Base-by-base conservation (phyloP, 2,888 invertebrate species). In the Caenorhabditis uteleia region DNA sequence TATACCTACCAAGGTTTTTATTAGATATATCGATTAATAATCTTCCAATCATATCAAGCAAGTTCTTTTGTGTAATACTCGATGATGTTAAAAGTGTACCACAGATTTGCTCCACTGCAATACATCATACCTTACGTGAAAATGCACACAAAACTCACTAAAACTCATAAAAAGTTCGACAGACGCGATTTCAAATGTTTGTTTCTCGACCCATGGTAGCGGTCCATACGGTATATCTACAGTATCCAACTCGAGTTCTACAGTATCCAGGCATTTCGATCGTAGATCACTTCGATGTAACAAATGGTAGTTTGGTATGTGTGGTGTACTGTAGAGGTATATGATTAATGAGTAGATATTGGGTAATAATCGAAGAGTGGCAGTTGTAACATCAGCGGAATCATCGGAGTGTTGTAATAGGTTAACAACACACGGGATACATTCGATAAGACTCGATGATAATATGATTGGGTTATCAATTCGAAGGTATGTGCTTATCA, bases 401-500 rank as follows among this genome's bases (percentile, higher is more conserved):
- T 59, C 59, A 8, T 51, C 66, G 10, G 56, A 47, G 18, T 55
- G 55, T 42, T 80, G 78, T 6, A 80, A 60, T 26, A 80, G 72
- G 45, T 79, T 75, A 7, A 73, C 56, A 12, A 80, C 61, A 40
- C 78, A 78, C 3, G 70, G 67, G 33, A 77, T 57, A 42, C 77
- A 77, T 39, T 77, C 77, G 23, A 69, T 68, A 23, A 77, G 59
- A n/a, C 70, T 69, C 31, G 67, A 73, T 2, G 73, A 73, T 18
- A 77, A 54, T 25, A 77, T 66, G 5, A 56, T 40, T 39, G 93
- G 90, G 80, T 95, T 93, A 81, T 95, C 93, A 16, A 93, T 93
- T 71, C 90, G 90, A 2, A 95, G 88, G 84, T 95, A 97, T 23
- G 93, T 91, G 83, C 91, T 90, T 82, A 97, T 95, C 48, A 95